Percentiles rank a stretch among this genome's conserved stretches.
phyloP scores from a whole-genome alignment of 2,113 vertebrate species.

The Chrysemys picta region DNA sequence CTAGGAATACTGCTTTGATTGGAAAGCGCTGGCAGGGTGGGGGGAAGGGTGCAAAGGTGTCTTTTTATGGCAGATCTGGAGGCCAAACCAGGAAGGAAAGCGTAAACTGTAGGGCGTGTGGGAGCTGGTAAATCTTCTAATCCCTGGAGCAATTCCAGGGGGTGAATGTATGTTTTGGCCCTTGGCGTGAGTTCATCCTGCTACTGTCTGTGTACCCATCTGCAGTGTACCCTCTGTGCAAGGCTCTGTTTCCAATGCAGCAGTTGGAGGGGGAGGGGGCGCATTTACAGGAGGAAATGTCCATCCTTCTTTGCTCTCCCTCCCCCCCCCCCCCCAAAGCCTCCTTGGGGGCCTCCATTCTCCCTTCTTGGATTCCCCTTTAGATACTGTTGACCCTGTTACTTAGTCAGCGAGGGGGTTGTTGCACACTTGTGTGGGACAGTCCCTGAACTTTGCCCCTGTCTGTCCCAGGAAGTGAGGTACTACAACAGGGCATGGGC shows the following conservation, averaged over 20 bases:
- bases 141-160: conserved; percentile 37
- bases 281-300: not conserved
- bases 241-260: not conserved
- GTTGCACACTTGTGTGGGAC: not conserved
- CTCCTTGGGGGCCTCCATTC: not conserved
- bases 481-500: not conserved
- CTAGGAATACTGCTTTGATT: conserved; percentile 34
- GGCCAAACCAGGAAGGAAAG: not conserved
- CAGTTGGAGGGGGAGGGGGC: not conserved
- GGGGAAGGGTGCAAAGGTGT: not conserved
- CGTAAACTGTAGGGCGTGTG: not conserved
- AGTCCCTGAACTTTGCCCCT: conserved; percentile 36
- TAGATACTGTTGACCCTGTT: conserved; percentile 43
- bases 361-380: conserved; percentile 58
- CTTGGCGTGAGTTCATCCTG: conserved; percentile 7
- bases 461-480: conserved; percentile 40
- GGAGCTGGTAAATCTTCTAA: not conserved
- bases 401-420: conserved; percentile 49
- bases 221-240: not conserved
- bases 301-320: not conserved
- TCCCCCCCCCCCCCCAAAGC: not conserved
- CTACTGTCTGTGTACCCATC: not conserved
- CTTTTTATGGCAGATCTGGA: not conserved
- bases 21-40: not conserved
- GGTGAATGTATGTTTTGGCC: not conserved